A percentile compares a stretch with the other conserved stretches of the same genome.
Evolutionary conservation across 1,140 invertebrate genomes (phyloP).

Genomic region (Anastatus disparis): DNA sequence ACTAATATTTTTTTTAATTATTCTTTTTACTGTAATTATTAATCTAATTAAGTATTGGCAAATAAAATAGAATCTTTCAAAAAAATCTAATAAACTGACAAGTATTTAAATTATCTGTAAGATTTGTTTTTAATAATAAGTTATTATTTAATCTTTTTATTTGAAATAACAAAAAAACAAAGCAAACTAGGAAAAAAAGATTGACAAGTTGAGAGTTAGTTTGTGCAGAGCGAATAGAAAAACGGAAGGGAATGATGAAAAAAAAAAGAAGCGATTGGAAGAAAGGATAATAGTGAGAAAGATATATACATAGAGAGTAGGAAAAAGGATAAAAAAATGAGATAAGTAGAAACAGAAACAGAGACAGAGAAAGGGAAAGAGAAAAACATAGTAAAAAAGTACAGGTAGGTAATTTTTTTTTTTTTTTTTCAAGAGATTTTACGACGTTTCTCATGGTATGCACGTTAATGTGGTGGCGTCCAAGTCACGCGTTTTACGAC

Average conservation of each 20-base stretch:
- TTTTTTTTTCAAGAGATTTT: slow-evolving; percentile 37
- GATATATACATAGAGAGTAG: not conserved
- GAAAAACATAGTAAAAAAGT: too few relatives aligned
- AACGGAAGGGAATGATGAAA: not conserved
- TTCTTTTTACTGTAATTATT: too few relatives aligned
- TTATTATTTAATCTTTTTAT: too few relatives aligned
- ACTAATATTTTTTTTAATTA: too few relatives aligned
- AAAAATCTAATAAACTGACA: too few relatives aligned
- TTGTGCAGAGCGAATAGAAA: slow-evolving; percentile 33
- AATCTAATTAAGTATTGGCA: too few relatives aligned
- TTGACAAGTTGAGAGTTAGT: slow-evolving; percentile 38
- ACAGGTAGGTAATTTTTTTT: too few relatives aligned
- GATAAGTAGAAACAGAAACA: slow-evolving; percentile 26
- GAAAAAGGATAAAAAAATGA: slow-evolving; percentile 26
- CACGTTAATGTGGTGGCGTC: slow-evolving; percentile 59
- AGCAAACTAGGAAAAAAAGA: slow-evolving; percentile 36
- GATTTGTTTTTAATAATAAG: too few relatives aligned
- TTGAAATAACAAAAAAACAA: too few relatives aligned
- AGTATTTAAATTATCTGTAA: too few relatives aligned
- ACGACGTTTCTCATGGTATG: slow-evolving; percentile 54
- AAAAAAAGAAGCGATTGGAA: slow-evolving; percentile 16
- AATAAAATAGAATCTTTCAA: too few relatives aligned
- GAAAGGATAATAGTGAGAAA: slow-evolving; percentile 4
- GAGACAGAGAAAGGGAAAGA: not conserved
- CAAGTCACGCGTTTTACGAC: slow-evolving; percentile 58